Percentiles rank a stretch among this genome's conserved stretches.
Evolutionary conservation across 2,113 vertebrate species (phyloP).

Genomic region (Penelope pileata): DNA sequence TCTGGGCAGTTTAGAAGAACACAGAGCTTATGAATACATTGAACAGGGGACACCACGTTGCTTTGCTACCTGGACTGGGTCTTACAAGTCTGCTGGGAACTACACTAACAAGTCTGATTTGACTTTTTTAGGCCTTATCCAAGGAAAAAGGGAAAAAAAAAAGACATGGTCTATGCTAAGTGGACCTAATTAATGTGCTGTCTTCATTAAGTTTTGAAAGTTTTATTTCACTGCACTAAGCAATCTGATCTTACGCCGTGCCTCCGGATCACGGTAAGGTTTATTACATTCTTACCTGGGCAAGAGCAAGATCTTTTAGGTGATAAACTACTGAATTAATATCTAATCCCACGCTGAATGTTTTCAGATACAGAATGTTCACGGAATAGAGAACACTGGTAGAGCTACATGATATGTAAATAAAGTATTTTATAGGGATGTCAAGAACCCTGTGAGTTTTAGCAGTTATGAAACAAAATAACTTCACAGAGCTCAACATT

Average conservation of each 20-base stretch:
- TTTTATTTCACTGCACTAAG: neutral
- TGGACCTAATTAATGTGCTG: neutral
- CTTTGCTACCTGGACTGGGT: neutral
- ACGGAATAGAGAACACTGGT: neutral
- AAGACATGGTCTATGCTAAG: too few species aligned
- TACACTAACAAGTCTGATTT: neutral
- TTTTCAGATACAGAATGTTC: neutral
- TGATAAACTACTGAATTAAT: neutral
- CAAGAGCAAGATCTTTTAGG: neutral
- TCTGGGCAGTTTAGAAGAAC: neutral
- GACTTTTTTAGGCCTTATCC: neutral
- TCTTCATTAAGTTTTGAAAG: neutral
- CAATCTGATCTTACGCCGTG: neutral
- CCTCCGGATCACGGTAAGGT: neutral
- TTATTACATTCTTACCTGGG: neutral
- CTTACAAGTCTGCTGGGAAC: neutral
- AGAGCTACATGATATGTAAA: neutral
- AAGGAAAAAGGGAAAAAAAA: neutral
- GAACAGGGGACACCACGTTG: rapidly evolving
- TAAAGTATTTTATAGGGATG: neutral
- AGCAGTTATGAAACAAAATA: neutral
- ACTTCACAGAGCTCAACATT: neutral
- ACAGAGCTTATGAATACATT: neutral
- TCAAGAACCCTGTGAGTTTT: neutral
- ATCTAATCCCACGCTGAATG: neutral